Conservation (phyloP, 2,113 vertebrate species). For the Agelaius tricolor region DNA sequence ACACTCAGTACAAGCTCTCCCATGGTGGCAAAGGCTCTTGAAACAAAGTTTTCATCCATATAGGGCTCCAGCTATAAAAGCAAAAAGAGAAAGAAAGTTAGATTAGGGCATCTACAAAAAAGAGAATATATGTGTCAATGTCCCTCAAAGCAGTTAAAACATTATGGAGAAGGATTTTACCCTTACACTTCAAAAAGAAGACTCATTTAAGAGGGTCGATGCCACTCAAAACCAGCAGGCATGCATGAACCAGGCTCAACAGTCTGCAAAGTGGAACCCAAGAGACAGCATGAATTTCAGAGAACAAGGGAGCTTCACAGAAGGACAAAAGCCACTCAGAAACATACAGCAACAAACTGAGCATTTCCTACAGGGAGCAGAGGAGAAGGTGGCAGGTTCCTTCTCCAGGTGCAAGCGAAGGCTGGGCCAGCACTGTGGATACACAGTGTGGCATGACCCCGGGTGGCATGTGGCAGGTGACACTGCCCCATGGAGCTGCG, state of each 20-base stretch:
- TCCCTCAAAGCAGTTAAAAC: constrained; percentile 67
- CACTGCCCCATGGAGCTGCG: not conserved
- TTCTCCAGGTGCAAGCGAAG: not conserved
- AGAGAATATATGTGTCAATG: constrained; percentile 41
- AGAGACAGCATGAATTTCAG: constrained; percentile 68
- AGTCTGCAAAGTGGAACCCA: constrained; percentile 70
- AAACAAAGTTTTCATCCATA: constrained; percentile 95
- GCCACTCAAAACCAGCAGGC: constrained; percentile 69
- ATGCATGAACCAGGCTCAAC: constrained; percentile 72
- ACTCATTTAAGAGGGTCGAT: constrained; percentile 69
- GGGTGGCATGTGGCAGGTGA: not conserved
- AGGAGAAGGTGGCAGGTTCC: not conserved
- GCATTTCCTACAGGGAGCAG: not conserved
- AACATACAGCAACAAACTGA: constrained; percentile 54
- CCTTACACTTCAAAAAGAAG: constrained; percentile 71
- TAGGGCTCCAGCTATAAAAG: constrained; percentile 86
- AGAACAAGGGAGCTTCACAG: constrained; percentile 68
- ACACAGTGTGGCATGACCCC: not conserved
- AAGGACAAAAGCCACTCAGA: constrained; percentile 66
- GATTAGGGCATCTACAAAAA: constrained; percentile 14
- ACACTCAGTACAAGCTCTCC: constrained; percentile 89
- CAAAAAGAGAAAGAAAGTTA: not conserved
- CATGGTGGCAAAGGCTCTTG: constrained; percentile 90
- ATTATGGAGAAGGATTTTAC: constrained; percentile 70
- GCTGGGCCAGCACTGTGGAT: not conserved